A percentile compares a stretch with the other conserved stretches of the same genome.
These are phyloP conservation scores for Donacobius atricapilla DNA, from an alignment of 2,113 vertebrate species.

Conservation along the genomic window DNA sequence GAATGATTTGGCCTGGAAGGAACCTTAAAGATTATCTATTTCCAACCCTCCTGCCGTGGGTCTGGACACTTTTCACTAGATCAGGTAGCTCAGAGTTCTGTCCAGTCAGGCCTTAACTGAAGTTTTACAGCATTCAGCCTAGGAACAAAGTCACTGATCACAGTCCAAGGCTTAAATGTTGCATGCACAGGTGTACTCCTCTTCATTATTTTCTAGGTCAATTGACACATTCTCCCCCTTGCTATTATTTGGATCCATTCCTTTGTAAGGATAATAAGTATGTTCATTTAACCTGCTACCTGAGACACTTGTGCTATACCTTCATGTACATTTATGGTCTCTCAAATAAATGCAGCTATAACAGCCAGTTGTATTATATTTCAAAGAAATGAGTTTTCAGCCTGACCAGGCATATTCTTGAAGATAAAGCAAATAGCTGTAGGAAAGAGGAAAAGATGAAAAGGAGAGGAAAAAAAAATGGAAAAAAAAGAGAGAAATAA, in stretches of 20 bases:
- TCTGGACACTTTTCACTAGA: not conserved
- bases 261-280: not conserved
- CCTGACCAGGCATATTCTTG: not conserved
- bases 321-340: not conserved
- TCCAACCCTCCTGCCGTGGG: not conserved
- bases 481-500: not conserved
- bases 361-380: not conserved
- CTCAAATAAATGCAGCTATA: not conserved
- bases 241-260: not conserved
- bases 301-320: not conserved
- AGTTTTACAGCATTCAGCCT: not conserved
- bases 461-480: not conserved
- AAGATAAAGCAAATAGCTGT: not conserved
- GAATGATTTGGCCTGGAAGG: not conserved
- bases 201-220: not conserved
- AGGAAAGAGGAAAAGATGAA: not conserved
- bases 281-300: not conserved
- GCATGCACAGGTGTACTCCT: not conserved
- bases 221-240: not conserved
- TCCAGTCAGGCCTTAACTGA: not conserved
- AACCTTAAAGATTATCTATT: not conserved
- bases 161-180: not conserved
- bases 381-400: not conserved
- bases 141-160: not conserved
- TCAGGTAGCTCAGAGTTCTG: not conserved